Conservation (phyloP, 2,888 invertebrate genomes). For the Cryptocephalus primarius region DNA sequence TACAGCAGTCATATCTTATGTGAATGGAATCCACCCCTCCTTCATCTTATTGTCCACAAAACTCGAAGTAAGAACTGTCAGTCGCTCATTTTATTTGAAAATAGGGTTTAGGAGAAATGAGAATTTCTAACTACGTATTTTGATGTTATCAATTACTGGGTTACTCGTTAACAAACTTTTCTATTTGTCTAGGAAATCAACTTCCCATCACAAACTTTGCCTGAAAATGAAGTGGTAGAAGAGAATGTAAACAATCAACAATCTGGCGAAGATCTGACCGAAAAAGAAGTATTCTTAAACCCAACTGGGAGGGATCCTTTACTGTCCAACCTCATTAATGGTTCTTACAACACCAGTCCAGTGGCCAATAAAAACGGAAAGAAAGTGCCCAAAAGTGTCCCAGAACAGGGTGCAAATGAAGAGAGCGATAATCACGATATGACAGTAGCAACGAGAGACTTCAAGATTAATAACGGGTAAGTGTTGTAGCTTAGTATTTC, state of each 20-base stretch:
- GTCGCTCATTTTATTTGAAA: no score
- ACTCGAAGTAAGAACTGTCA: no score
- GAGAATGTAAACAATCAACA: constrained; percentile 12
- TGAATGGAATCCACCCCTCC: no score
- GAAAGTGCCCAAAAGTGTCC: constrained; percentile 4
- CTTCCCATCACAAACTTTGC: constrained; percentile 4
- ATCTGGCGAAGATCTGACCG: not conserved
- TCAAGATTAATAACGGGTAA: constrained; percentile 13
- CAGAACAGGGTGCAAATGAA: constrained; percentile 2
- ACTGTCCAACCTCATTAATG: constrained; percentile 28
- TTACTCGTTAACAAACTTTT: no score
- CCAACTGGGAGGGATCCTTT: constrained; percentile 28
- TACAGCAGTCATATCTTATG: no score
- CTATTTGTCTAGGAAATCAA: constrained; percentile 8
- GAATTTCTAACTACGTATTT: no score
- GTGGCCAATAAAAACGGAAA: constrained; percentile 15
- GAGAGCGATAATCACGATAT: constrained; percentile 7
- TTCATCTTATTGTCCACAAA: no score
- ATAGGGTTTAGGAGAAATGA: no score
- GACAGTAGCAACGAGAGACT: constrained; percentile 18
- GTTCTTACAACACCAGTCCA: constrained; percentile 21
- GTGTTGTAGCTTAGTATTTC: constrained; percentile 1
- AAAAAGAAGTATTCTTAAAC: constrained; percentile 28
- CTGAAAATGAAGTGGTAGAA: constrained; percentile 6
- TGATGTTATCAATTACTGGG: no score